phyloP scores from a whole-genome alignment of 2,888 invertebrate species.

The Heterodera filipjevi region DNA sequence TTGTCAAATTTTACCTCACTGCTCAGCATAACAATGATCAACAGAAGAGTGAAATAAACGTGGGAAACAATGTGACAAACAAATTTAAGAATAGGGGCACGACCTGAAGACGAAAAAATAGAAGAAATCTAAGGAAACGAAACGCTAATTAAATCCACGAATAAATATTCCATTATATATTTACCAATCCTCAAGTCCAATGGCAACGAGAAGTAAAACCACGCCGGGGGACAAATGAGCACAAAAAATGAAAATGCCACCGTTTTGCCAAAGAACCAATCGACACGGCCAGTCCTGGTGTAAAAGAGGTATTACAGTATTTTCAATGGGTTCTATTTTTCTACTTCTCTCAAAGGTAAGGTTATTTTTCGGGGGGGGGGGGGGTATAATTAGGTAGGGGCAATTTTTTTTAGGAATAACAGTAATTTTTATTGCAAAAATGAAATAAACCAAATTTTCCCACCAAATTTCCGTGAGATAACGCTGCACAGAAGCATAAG shows the following conservation, averaged over 20 bases:
- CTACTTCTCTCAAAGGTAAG: too few species aligned
- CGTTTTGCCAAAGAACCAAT: conserved; percentile 94
- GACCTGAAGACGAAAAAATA: conserved; percentile 68
- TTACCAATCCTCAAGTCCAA: conserved; percentile 66
- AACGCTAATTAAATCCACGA: too few species aligned
- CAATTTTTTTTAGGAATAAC: too few species aligned
- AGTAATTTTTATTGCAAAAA: too few species aligned
- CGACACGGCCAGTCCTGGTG: conserved; percentile 95
- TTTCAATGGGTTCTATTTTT: too few species aligned
- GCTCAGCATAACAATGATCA: conserved; percentile 70
- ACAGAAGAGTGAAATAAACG: conserved; percentile 88
- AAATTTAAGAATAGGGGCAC: conserved; percentile 98
- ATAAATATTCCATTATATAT: not conserved
- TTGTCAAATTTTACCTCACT: conserved; percentile 32
- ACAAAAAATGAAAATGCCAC: conserved; percentile 89
- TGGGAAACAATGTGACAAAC: conserved; percentile 99
- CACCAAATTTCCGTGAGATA: conserved; percentile 70
- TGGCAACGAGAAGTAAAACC: conserved; percentile 64
- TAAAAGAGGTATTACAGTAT: too few species aligned
- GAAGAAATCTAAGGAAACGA: too few species aligned
- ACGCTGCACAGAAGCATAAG: conserved; percentile 67
- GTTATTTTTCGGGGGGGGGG: too few species aligned
- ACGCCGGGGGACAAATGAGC: conserved; percentile 90
- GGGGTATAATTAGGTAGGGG: too few species aligned
- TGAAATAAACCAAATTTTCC: too few species aligned